These are phyloP conservation scores for Polietes domitor DNA, from an alignment of 2,888 invertebrate genomes.

Conservation along the genomic window DNA sequence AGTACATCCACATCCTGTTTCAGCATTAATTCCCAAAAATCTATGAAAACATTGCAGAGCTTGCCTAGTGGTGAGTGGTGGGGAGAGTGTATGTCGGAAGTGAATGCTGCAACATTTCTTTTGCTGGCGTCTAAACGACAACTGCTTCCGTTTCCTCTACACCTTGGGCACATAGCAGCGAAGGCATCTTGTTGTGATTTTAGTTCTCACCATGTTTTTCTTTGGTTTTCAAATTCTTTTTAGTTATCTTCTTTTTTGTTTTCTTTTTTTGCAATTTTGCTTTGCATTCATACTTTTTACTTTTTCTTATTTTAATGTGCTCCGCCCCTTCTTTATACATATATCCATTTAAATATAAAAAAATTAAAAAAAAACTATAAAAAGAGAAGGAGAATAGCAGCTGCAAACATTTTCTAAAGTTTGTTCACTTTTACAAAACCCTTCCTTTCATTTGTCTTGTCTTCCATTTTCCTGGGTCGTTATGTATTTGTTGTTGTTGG, in stretches of 20 bases:
- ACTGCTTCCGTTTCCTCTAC: conserved; percentile 29
- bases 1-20: background rate
- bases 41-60: background rate
- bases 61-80: too few relatives aligned
- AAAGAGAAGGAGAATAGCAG: too few relatives aligned
- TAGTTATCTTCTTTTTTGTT: too few relatives aligned
- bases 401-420: conserved; percentile 48
- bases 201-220: conserved; percentile 31
- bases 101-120: too few relatives aligned
- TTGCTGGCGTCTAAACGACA: background rate
- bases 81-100: background rate
- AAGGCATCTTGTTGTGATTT: conserved; percentile 57
- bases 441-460: conserved; percentile 49
- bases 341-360: conserved; percentile 42
- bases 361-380: conserved; percentile 51
- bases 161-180: background rate
- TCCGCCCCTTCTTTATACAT: conserved; percentile 77
- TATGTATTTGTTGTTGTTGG: conserved; percentile 38
- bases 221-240: too few relatives aligned
- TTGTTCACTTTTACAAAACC: conserved; percentile 45
- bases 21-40: background rate
- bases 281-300: too few relatives aligned
- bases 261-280: too few relatives aligned
- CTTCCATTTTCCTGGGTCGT: conserved; percentile 30
- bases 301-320: conserved; percentile 74